A percentile compares a stretch with the other conserved stretches of the same genome.
These are phyloP conservation scores for Lasioglossum zephyrum DNA, from an alignment of 2,888 invertebrate genomes.

Conservation along the genomic window DNA sequence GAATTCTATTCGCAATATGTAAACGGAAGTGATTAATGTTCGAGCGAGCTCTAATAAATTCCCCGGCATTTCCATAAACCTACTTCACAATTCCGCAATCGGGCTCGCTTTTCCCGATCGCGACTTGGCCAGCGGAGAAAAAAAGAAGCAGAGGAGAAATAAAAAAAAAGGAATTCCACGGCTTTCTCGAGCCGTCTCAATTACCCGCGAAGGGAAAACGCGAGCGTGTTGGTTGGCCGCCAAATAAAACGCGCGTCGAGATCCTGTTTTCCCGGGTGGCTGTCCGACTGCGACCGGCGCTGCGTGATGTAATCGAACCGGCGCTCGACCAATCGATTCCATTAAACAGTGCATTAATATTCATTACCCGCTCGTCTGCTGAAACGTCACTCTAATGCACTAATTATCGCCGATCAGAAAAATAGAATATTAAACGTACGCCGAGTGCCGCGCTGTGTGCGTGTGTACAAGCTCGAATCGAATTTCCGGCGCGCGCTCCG, in stretches of 20 bases:
- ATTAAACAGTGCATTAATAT: conserved; percentile 62
- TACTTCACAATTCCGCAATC: conserved; percentile 14
- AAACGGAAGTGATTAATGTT: conserved; percentile 5
- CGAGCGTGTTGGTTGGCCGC: neutral
- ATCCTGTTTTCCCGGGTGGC: conserved; percentile 41
- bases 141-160: neutral
- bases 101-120: conserved; percentile 7
- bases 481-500: neutral
- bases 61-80: neutral
- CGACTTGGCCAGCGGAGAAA: too few species aligned
- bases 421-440: conserved; percentile 10
- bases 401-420: conserved; percentile 46
- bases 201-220: conserved; percentile 22
- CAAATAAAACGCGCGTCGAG: conserved; percentile 39
- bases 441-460: neutral
- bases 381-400: conserved; percentile 46
- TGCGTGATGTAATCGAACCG: conserved; percentile 40
- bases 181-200: conserved; percentile 28
- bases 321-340: conserved; percentile 47
- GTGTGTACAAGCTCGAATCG: neutral
- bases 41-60: neutral
- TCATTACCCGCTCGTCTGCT: conserved; percentile 51
- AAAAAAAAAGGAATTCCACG: neutral
- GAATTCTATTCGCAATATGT: neutral
- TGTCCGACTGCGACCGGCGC: conserved; percentile 13